Evolutionary conservation across 2,888 invertebrate species (phyloP).

Genomic region (Ormyrus thymus): DNA sequence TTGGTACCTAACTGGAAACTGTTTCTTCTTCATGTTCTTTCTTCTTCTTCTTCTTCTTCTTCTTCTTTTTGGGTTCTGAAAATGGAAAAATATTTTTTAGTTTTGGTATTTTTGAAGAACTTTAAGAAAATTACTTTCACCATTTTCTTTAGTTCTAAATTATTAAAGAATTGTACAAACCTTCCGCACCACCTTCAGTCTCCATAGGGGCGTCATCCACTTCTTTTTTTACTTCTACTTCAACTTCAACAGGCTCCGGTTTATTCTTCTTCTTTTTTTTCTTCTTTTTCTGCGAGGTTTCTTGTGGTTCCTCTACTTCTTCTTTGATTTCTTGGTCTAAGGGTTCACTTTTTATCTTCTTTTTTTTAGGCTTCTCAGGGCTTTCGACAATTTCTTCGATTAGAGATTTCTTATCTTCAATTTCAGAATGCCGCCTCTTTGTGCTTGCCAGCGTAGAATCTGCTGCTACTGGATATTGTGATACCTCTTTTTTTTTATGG

Average conservation of each 20-base stretch:
- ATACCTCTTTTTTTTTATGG: slow-evolving; percentile 86
- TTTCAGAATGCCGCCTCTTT: slow-evolving; percentile 80
- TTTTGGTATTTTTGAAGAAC: slow-evolving; percentile 8
- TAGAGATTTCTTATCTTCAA: slow-evolving; percentile 68
- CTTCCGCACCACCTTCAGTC: slow-evolving; percentile 47
- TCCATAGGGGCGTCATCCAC: slow-evolving; percentile 49
- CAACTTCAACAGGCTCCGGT: slow-evolving; percentile 62
- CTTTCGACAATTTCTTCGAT: slow-evolving; percentile 70
- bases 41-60: slow-evolving; percentile 69
- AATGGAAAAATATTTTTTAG: slow-evolving; percentile 29
- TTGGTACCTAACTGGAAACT: slow-evolving; percentile 46
- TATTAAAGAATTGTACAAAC: slow-evolving; percentile 45
- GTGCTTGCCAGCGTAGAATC: slow-evolving; percentile 86
- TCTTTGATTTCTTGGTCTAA: slow-evolving; percentile 56
- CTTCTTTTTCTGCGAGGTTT: slow-evolving; percentile 64
- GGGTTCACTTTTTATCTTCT: slow-evolving; percentile 50
- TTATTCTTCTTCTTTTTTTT: slow-evolving; percentile 73
- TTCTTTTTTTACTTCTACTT: slow-evolving; percentile 55
- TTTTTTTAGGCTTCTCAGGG: slow-evolving; percentile 59
- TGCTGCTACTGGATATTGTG: slow-evolving; percentile 85
- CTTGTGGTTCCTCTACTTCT: slow-evolving; percentile 64
- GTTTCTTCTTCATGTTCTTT: slow-evolving; percentile 59
- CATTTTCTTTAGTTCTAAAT: neutral
- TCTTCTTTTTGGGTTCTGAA: slow-evolving; percentile 68
- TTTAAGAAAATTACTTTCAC: slow-evolving; percentile 7